Evolutionary conservation across 2,113 vertebrate species (phyloP).

Genomic region (Eudyptes chrysolophus): DNA sequence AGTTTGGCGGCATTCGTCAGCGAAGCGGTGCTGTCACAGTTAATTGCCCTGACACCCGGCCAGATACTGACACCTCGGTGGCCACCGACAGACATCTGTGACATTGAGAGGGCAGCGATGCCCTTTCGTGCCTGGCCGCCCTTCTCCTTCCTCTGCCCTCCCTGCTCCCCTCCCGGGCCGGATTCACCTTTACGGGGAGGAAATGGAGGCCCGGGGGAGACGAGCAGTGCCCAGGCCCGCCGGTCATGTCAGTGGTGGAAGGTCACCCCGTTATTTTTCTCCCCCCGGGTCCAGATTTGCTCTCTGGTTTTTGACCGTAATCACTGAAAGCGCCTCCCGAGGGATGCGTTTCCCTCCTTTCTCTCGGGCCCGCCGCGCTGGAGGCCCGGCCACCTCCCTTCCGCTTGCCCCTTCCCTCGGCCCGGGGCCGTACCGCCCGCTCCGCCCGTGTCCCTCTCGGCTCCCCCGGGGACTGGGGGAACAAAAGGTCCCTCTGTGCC

Average conservation of each 20-base stretch:
- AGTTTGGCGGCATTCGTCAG: neutral
- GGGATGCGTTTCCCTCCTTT: neutral
- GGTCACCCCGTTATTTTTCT: constrained; percentile 52
- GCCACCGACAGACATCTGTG: neutral
- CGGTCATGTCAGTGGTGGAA: constrained; percentile 37
- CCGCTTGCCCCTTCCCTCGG: neutral
- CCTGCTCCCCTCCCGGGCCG: neutral
- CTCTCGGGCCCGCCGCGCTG: neutral
- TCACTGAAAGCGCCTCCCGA: neutral
- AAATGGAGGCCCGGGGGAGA: neutral
- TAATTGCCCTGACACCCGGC: neutral
- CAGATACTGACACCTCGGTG: neutral
- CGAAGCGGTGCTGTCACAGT: neutral
- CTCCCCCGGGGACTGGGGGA: neutral
- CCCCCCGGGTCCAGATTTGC: neutral
- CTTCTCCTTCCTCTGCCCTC: neutral
- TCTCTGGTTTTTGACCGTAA: neutral
- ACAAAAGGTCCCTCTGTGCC: constrained; percentile 25
- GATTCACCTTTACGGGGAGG: neutral
- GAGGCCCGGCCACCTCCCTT: neutral
- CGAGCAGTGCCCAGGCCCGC: neutral
- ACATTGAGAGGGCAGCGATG: neutral
- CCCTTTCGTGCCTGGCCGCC: neutral
- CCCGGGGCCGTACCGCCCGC: neutral
- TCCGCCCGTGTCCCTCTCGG: neutral